Evolutionary conservation across 1,140 invertebrate genomes (phyloP), one percentile per base, ranked within the genome.

Genomic region (Colletes latitarsis): DNA sequence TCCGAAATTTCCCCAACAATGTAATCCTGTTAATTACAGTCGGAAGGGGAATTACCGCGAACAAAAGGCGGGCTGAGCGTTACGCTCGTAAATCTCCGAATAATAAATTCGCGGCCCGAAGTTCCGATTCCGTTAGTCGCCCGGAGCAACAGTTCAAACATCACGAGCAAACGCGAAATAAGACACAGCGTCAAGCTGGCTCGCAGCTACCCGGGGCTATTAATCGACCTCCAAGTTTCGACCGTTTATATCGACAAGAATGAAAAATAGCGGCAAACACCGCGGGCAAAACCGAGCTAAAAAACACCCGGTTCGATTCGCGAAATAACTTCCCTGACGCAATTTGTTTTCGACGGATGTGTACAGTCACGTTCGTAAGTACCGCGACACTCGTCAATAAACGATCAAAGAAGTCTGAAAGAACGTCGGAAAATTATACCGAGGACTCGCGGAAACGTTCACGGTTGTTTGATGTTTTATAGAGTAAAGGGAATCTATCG

Each of bases 331-430:
- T 68, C 82, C 83, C 82, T 85, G 82, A 85, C 80, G 78, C 82
- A 85, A 89, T 89, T 89, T 86, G 84, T 86, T 84, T 70, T 46
- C 43, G 9, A 46, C 43, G 43, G 43, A 46, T 46, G 43, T 46
- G 43, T 46, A 46, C 9, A 46, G 0, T 9, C 43, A 0, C 43
- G 43, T 46, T 46, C 43, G 4, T 6, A 46, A 46, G 43, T 46
- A 6, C 43, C 43, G 43, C 6, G 43, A 9, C 43, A 46, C 43
- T 46, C 9, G 9, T 9, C 6, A 0, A 9, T 8, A 46, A 46
- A 46, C 43, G 43, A 30, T 30, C 2, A 46, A 46, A 9, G 43
- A 46, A 46, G 4, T 46, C 43, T 46, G 43, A 30, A 1, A 30
- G 30, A 30, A 30, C 30, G 30, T 30, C 30, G 30, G 30, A 2